A percentile compares a stretch with the other conserved stretches of the same genome.
Conservation (phyloP, 2,113 vertebrate genomes). For the Rhabdornis inornatus region DNA sequence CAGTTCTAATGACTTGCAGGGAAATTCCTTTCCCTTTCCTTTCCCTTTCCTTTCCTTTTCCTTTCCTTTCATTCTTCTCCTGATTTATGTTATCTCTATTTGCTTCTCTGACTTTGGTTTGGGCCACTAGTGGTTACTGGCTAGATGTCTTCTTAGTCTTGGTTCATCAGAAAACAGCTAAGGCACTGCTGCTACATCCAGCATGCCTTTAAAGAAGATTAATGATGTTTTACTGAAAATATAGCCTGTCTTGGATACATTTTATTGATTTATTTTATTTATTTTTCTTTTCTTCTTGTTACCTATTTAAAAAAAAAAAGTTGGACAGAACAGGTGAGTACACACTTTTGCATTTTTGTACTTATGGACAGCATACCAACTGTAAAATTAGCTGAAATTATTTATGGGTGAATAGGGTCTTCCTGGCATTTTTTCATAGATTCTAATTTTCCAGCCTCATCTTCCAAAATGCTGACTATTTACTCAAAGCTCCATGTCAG, state of each 20-base stretch:
- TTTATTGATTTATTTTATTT: slow-evolving; percentile 45
- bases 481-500: background rate
- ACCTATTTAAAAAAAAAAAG: background rate
- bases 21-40: too few species aligned
- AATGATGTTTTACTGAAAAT: slow-evolving; percentile 55
- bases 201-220: slow-evolving; percentile 63
- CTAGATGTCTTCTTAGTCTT: slow-evolving; percentile 22
- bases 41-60: too few species aligned
- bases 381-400: background rate
- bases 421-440: background rate
- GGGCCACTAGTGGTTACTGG: background rate
- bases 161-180: slow-evolving; percentile 49
- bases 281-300: background rate
- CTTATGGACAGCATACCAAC: background rate
- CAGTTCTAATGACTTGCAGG: background rate
- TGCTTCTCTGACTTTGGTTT: background rate
- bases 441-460: background rate
- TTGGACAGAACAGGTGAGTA: background rate
- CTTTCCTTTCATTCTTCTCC: background rate
- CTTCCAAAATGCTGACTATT: slow-evolving; percentile 14
- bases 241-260: background rate
- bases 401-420: background rate
- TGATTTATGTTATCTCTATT: background rate
- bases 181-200: slow-evolving; percentile 60
- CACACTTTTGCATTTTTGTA: background rate